Base-by-base conservation (phyloP, 1,140 invertebrate species). In the Branchinecta lindahli region DNA sequence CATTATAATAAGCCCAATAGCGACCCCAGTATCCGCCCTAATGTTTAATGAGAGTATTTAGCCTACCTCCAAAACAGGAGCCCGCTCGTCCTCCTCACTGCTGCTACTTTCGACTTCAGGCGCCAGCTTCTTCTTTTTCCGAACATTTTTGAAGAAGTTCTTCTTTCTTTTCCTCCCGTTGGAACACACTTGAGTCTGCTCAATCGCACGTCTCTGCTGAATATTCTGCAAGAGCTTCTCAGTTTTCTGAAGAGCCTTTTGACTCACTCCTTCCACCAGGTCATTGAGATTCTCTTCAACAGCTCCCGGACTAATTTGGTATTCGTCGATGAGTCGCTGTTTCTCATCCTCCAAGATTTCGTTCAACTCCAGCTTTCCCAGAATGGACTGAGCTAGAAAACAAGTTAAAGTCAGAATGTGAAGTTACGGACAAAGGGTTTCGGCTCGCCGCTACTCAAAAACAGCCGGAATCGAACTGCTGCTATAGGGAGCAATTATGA, bases 261-360 rank as follows among this genome's bases (percentile, higher is more conserved):
- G 52, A 20, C 12, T 61, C 18, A 4, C 52, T 20, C 18, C 18
- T 15, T 20, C 18, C 52, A 15, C 18, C 12, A 20, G 12, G 18
- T 61, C 52, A 20, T 61, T 61, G 52, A 61, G 52, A 61, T 61
- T 61, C 52, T 61, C 52, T 61, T 61, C 52, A 61, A 61, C 52
- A 61, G 18, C 52, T 61, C 12, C 52, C 18, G 52, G 52, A 61
- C 52, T 61, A 61, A 61, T 61, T 61, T 61, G 52, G 52, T 61
- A 61, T 61, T 61, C 52, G 12, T 61, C 52, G 18, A 61, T 61
- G 52, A 61, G 52, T 61, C 52, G 12, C 18, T 20, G 52, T 20
- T 61, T 61, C 18, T 61, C 52, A 15, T 12, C 18, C 18, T 61
- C 52, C 52, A 2, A 61, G 52, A 20, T 61, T 61, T 61, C 52